Evolutionary conservation across 2,888 invertebrate species (phyloP).

Genomic region (Leucophenga maculata): DNA sequence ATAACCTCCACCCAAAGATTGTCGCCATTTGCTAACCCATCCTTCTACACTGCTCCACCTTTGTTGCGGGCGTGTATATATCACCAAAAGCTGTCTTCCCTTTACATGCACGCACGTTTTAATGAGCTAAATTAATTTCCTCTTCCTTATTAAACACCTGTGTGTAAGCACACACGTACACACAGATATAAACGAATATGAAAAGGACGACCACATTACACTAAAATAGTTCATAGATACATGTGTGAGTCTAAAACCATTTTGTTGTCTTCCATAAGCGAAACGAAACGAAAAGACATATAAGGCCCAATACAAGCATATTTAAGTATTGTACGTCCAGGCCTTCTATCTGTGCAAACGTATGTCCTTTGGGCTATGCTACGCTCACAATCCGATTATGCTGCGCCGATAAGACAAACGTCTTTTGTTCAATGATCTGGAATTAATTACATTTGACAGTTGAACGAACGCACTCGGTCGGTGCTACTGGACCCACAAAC

Average conservation of each 20-base stretch:
- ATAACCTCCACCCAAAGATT: not conserved
- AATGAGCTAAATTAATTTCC: constrained; percentile 27
- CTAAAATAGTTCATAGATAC: not conserved
- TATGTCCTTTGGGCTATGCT: not conserved
- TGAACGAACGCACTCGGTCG: not conserved
- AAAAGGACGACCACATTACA: constrained; percentile 1
- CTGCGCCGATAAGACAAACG: constrained; percentile 27
- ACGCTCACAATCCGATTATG: constrained; percentile 24
- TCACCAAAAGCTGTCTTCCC: no score
- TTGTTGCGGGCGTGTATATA: no score
- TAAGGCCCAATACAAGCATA: not conserved
- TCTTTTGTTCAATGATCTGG: constrained; percentile 33
- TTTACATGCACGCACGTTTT: not conserved
- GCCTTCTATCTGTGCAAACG: not conserved
- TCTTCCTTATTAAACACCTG: constrained; percentile 26
- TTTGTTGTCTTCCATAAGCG: not conserved
- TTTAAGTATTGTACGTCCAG: not conserved
- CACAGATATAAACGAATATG: not conserved
- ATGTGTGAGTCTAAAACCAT: not conserved
- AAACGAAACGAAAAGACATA: constrained; percentile 1
- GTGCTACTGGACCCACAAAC: not conserved
- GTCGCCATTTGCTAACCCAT: not conserved
- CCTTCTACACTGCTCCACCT: no score
- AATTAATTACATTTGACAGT: constrained; percentile 33
- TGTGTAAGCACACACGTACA: not conserved